A percentile compares a stretch with the other conserved stretches of the same genome.
phyloP scores from a whole-genome alignment of 2,113 vertebrate genomes.

The Polyodon spathula region DNA sequence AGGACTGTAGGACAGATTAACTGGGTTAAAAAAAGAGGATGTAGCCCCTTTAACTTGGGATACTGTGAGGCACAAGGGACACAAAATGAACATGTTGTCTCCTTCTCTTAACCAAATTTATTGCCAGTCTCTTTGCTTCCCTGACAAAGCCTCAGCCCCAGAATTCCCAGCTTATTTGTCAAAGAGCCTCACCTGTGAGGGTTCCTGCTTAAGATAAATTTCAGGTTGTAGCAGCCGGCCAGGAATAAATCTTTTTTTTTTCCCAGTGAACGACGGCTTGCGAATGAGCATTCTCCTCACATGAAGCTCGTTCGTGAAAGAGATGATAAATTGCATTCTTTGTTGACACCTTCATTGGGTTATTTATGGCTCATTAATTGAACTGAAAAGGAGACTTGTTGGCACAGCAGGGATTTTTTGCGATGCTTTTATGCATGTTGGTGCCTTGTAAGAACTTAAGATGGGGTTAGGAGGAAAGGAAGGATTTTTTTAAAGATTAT shows the following conservation, averaged over 20 bases:
- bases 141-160: constrained; percentile 65
- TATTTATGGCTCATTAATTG: constrained; percentile 99
- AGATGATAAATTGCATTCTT: constrained; percentile 88
- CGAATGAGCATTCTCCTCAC: constrained; percentile 64
- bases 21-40: constrained; percentile 32
- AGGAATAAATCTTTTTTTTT: constrained; percentile 81
- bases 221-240: constrained; percentile 54
- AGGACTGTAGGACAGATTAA: constrained; percentile 38
- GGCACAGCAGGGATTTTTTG: constrained; percentile 63
- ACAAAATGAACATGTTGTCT: constrained; percentile 51
- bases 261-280: constrained; percentile 45
- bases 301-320: constrained; percentile 71
- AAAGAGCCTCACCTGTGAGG: constrained; percentile 82
- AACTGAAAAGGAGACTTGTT: constrained; percentile 85
- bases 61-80: constrained; percentile 48
- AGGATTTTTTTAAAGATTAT: constrained; percentile 30
- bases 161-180: constrained; percentile 81
- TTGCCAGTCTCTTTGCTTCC: constrained; percentile 68
- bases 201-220: constrained; percentile 79
- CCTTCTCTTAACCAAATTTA: constrained; percentile 83
- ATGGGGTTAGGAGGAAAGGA: constrained; percentile 32
- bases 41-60: constrained; percentile 48
- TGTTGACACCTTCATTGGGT: constrained; percentile 97
- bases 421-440: constrained; percentile 35
- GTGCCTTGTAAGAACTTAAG: constrained; percentile 47